A percentile compares a stretch with the other conserved stretches of the same genome.
phyloP scores from a whole-genome alignment of 1,140 invertebrate species.

The Drosophila teissieri region DNA sequence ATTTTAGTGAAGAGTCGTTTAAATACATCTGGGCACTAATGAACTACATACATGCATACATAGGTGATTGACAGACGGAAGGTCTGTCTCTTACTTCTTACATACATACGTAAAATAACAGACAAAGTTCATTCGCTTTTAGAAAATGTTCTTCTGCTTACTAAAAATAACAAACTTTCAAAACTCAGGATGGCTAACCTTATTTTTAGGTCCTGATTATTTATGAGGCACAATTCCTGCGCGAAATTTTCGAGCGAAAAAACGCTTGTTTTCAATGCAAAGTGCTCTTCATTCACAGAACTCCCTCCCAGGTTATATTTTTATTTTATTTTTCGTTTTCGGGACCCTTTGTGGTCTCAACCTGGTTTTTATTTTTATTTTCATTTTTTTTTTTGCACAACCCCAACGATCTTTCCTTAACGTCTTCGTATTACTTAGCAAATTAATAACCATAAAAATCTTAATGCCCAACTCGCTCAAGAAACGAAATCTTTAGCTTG shows the following conservation, averaged over 20 bases:
- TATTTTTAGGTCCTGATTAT: background rate
- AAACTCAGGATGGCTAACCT: background rate
- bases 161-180: too few species aligned
- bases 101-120: too few species aligned
- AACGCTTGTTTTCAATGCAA: constrained; percentile 63
- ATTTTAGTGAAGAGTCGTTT: background rate
- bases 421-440: constrained; percentile 80
- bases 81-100: too few species aligned
- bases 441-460: constrained; percentile 83
- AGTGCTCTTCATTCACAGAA: constrained; percentile 81
- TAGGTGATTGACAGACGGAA: background rate
- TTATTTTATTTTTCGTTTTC: constrained; percentile 26
- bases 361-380: constrained; percentile 2
- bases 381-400: background rate
- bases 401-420: constrained; percentile 34
- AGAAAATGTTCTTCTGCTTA: too few species aligned
- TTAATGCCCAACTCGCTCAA: constrained; percentile 72
- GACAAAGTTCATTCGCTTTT: too few species aligned
- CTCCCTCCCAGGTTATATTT: constrained; percentile 38
- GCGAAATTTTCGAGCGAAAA: constrained; percentile 15
- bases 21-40: background rate
- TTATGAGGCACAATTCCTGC: constrained; percentile 9
- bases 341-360: constrained; percentile 17
- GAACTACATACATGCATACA: too few species aligned
- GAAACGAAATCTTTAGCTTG: constrained; percentile 79